Base-by-base conservation (phyloP, 2,113 vertebrate species). In the Mastomys coucha region DNA sequence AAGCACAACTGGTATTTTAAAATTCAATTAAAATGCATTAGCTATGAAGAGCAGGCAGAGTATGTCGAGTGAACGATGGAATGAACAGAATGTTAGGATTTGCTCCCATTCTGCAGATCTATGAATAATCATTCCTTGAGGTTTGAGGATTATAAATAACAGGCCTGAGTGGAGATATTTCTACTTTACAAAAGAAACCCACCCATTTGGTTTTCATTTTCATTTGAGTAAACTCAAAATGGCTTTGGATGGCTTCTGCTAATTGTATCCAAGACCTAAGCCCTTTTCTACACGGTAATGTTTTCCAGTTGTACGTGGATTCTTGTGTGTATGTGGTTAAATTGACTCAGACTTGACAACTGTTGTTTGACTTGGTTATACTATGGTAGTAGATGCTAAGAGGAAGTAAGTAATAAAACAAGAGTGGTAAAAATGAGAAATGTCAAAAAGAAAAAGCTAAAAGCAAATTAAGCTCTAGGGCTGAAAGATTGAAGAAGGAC, bases 71-170 rank as follows among this genome's bases (percentile, higher is more conserved):
- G 84, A 93, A 92, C 72, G 95, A 49, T 58, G 75, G 73, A n/a
- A 88, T 67, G 95, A 96, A 86, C 97, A 98, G 97, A 96, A 91
- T 97, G 97, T 94, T 98, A 95, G 94, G 70, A 90, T 95, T 93
- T 84, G 39, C 73, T 96, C 88, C 28, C 81, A 88, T 93, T 96
- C 75, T 85, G 69, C 78, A 28, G 78, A 45, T 95, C 96, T 94
- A 94, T 98, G 97, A 98, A 97, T 97, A 98, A 97, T 96, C 96
- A 91, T 98, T 97, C 91, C 95, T 97, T 96, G 97, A 97, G 91
- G 95, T 97, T 78, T 98, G 78, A 89, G 94, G 91, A 95, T 93
- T 98, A 98, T 97, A 98, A 97, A 97, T 96, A 98, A 95, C 96
- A 60, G 63, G 88, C 7, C 26, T 93, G 81, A 94, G 65, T 96